A percentile compares a stretch with the other conserved stretches of the same genome.
Evolutionary conservation across 2,888 invertebrate species (phyloP).

Genomic region (Dryadula phaetusa): DNA sequence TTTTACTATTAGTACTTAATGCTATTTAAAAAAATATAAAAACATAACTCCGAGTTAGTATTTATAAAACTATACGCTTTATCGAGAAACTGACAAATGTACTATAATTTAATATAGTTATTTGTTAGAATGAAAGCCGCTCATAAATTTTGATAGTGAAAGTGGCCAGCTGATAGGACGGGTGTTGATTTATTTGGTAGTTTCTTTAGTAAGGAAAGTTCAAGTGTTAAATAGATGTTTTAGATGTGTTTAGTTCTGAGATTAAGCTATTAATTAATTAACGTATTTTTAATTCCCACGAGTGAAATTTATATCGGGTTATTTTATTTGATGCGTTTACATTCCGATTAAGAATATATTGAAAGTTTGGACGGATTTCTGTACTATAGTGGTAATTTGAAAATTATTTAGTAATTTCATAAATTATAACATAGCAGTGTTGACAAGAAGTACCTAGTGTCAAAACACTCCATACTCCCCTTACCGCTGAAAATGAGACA

Average conservation of each 20-base stretch:
- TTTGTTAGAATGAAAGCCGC: constrained; percentile 54
- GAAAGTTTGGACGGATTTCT: too few relatives aligned
- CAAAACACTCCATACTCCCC: too few relatives aligned
- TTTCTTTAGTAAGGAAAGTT: constrained; percentile 24
- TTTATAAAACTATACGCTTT: constrained; percentile 1
- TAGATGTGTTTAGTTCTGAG: neutral
- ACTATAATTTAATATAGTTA: constrained; percentile 43
- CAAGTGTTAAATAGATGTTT: constrained; percentile 16
- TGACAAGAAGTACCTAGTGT: too few relatives aligned
- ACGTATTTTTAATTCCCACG: neutral
- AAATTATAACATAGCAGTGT: too few relatives aligned
- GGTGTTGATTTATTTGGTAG: constrained; percentile 44
- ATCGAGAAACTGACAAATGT: constrained; percentile 23
- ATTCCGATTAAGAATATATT: too few relatives aligned
- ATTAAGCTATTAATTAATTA: constrained; percentile 9
- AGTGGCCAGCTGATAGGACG: constrained; percentile 50
- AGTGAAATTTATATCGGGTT: neutral
- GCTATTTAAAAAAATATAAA: neutral
- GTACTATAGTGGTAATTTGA: too few relatives aligned
- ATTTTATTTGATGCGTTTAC: neutral
- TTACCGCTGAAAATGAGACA: too few relatives aligned
- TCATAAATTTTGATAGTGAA: constrained; percentile 55
- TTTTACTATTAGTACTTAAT: neutral
- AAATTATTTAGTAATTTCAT: too few relatives aligned
- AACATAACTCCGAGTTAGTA: neutral